These are phyloP conservation scores for Pantherophis alleghaniensis DNA, from an alignment of 2,797 vertebrate genomes.

Conservation along the genomic window DNA sequence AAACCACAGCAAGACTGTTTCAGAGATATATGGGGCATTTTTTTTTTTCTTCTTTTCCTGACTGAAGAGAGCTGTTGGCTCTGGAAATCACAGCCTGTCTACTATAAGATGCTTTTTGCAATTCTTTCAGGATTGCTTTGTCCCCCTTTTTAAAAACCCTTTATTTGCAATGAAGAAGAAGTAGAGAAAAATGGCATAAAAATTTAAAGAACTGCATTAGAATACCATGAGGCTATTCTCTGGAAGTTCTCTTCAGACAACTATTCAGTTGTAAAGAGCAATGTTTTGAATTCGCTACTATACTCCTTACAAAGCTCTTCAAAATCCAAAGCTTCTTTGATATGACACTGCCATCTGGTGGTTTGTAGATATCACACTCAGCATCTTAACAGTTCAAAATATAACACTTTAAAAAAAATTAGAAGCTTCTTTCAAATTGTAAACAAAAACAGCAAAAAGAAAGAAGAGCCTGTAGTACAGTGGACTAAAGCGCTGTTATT, in stretches of 20 bases:
- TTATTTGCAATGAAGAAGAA: neutral
- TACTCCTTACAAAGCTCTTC: neutral
- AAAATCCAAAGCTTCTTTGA: neutral
- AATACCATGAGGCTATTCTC: neutral
- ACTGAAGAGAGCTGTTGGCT: neutral
- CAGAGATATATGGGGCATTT: neutral
- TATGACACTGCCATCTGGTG: slow-evolving; percentile 51
- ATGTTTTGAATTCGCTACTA: neutral
- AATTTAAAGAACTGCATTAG: neutral
- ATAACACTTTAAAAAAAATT: neutral
- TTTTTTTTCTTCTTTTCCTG: neutral
- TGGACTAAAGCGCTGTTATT: too few species aligned
- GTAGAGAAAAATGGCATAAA: neutral
- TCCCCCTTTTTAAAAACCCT: neutral
- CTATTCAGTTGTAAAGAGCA: neutral
- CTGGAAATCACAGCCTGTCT: neutral
- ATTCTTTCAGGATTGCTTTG: neutral
- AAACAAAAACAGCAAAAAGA: neutral
- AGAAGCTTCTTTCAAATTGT: neutral
- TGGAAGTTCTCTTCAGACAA: neutral
- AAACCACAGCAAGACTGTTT: neutral
- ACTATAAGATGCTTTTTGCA: neutral
- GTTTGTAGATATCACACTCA: neutral
- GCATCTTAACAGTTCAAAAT: neutral
- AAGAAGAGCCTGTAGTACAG: too few species aligned